These are phyloP conservation scores for Threskiornis aethiopicus DNA, from an alignment of 2,797 vertebrate species.

Conservation along the genomic window DNA sequence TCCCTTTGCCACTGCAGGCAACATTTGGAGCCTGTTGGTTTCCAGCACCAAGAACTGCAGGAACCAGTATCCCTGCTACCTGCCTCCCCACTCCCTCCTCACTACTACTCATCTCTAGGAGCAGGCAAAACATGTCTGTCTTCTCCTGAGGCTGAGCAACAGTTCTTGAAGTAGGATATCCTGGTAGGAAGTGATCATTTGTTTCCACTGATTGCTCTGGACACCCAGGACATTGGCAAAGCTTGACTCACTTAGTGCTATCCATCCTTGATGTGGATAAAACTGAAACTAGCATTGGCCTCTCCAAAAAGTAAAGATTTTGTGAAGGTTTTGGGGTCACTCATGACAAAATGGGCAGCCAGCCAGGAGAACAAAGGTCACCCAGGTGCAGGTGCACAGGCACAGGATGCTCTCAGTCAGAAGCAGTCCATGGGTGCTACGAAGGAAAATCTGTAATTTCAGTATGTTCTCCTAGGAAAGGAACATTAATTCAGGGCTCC, in stretches of 20 bases:
- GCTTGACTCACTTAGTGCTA: background rate
- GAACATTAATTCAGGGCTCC: background rate
- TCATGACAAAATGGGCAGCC: background rate
- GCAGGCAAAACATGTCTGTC: background rate
- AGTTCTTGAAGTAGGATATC: background rate
- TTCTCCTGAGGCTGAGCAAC: background rate
- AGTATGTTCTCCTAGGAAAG: background rate
- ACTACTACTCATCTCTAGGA: background rate
- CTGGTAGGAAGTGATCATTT: background rate
- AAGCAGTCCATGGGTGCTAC: background rate
- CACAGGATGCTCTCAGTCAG: background rate
- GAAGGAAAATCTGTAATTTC: background rate
- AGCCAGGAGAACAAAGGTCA: background rate
- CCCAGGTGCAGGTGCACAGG: background rate
- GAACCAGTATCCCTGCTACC: background rate
- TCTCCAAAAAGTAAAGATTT: background rate
- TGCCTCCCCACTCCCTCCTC: background rate
- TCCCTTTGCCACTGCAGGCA: background rate
- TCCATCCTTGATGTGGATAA: background rate
- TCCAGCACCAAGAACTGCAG: background rate
- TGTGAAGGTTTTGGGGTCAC: background rate
- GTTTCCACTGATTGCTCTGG: background rate
- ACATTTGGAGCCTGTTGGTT: background rate
- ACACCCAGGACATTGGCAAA: background rate
- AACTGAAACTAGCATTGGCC: background rate